Percentiles rank a stretch among this genome's conserved stretches.
phyloP scores from a whole-genome alignment of 2,113 vertebrate species.

The Leptobrachium ailaonicum region DNA sequence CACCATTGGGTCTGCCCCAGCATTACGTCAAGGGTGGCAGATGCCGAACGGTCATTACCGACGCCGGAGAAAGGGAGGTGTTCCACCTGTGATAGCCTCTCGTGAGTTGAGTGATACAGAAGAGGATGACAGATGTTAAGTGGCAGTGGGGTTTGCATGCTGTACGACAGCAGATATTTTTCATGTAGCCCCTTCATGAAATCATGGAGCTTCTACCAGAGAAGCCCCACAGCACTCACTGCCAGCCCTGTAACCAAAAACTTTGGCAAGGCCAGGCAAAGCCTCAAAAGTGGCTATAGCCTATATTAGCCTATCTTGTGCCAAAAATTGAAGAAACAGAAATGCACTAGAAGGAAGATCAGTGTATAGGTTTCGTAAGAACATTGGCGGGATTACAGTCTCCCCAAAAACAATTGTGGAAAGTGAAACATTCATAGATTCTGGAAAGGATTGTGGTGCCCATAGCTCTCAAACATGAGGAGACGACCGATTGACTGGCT shows the following conservation, averaged over 20 bases:
- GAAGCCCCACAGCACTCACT: slow-evolving; percentile 39
- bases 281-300: not conserved
- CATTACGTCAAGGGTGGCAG: slow-evolving; percentile 92
- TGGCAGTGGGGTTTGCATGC: slow-evolving; percentile 39
- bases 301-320: slow-evolving; percentile 34
- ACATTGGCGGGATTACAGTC: not conserved
- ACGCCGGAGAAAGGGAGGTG: slow-evolving; percentile 78
- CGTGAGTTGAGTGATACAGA: slow-evolving; percentile 91
- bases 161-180: slow-evolving; percentile 9
- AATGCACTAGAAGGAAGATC: slow-evolving; percentile 6
- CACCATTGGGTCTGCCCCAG: slow-evolving; percentile 86
- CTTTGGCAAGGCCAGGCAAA: slow-evolving; percentile 18
- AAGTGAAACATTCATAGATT: not conserved
- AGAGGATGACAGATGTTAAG: slow-evolving; percentile 93
- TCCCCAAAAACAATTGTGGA: not conserved
- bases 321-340: slow-evolving; percentile 28
- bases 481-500: not conserved
- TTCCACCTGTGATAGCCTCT: slow-evolving; percentile 70
- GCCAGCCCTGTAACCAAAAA: slow-evolving; percentile 39
- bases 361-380: slow-evolving; percentile 8
- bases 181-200: slow-evolving; percentile 17
- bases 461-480: slow-evolving; percentile 3
- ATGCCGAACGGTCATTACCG: slow-evolving; percentile 92
- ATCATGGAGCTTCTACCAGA: slow-evolving; percentile 33
- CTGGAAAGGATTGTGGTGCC: not conserved